Evolutionary conservation across 1,140 invertebrate species (phyloP), one percentile per base, ranked within the genome.

Genomic region (Lordiphosa clarofinis): DNA sequence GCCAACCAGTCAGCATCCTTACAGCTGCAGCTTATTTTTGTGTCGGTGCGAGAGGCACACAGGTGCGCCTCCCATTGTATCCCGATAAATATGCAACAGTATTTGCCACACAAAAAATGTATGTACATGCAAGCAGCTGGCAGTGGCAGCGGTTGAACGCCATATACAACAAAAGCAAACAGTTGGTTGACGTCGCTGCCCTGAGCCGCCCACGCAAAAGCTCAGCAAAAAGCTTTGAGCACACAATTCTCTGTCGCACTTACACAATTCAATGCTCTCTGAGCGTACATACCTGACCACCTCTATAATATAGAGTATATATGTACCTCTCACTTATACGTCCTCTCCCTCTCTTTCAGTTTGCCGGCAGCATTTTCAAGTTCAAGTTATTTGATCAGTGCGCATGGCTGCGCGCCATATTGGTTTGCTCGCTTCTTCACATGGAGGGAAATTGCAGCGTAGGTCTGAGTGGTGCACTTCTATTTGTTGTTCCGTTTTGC

Each of bases 191-290:
- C 76, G 56, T 68, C 60, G 73, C 44, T 38, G 71, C 24, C 37
- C 64, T 82, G 82, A 81, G 76, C 62, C 75, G 43, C 76, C 78
- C 76, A 81, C 76, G 76, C 76, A 82, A 82, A 81, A 82, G 76
- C 72, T 81, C 10, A 8, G 31, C 13, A 36, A 5, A 47, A 53
- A 61, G 50, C 69, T 70, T 61, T 50, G 15, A 19, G 19, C 2
- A 3, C 19, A 15, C 15, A 15, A 15, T 39, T 1, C 39, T 54
- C 37, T 52, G 10, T 6, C 60, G 54, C 53, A 13, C 48, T 40
- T 35, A 62, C 8, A 35, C 24, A 39, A 36, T 62, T 38, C 13
- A 46, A 35, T 12, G 28, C 36, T 37, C 12, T 48, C 35, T 52
- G 4, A 15, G 31, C 28, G 8, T 21, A 36, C 43, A 48, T 35